Conservation (phyloP, 2,113 vertebrate species). For the Collichthys lucidus region DNA sequence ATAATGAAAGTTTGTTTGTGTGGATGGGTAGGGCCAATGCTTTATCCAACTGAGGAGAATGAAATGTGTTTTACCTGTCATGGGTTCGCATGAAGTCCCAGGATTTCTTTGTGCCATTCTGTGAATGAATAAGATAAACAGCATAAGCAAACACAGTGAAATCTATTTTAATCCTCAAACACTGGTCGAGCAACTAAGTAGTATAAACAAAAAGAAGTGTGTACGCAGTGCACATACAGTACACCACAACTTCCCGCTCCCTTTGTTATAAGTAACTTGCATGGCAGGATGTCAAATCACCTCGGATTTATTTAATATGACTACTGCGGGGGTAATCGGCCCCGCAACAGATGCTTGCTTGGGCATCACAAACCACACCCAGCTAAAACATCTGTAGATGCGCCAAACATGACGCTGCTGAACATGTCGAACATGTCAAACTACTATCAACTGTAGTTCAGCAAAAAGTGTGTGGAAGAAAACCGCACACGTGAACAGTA, state of each 20-base stretch:
- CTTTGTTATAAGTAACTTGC: background rate
- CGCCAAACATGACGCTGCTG: background rate
- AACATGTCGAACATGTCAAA: too few species aligned
- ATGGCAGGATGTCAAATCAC: conserved; percentile 16
- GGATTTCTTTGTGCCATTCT: conserved; percentile 91
- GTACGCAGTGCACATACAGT: background rate
- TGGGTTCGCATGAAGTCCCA: conserved; percentile 95
- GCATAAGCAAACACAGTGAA: conserved; percentile 7
- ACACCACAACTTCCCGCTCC: background rate
- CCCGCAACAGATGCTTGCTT: conserved; percentile 3
- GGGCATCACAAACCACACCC: conserved; percentile 22
- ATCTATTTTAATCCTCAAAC: background rate
- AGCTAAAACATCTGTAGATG: conserved; percentile 35
- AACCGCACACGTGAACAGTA: background rate
- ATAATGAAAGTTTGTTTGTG: background rate
- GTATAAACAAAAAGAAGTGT: background rate
- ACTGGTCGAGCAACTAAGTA: background rate
- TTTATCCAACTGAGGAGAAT: background rate
- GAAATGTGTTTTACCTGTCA: conserved; percentile 87
- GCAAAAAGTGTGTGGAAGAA: background rate
- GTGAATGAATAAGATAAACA: conserved; percentile 55
- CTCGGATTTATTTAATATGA: conserved; percentile 12
- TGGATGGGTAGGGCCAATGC: background rate
- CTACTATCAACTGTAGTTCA: background rate
- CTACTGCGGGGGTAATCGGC: conserved; percentile 9